Percentiles rank a stretch among this genome's conserved stretches.
phyloP scores from a whole-genome alignment of 2,888 invertebrate species.

The Nemurella pictetii region DNA sequence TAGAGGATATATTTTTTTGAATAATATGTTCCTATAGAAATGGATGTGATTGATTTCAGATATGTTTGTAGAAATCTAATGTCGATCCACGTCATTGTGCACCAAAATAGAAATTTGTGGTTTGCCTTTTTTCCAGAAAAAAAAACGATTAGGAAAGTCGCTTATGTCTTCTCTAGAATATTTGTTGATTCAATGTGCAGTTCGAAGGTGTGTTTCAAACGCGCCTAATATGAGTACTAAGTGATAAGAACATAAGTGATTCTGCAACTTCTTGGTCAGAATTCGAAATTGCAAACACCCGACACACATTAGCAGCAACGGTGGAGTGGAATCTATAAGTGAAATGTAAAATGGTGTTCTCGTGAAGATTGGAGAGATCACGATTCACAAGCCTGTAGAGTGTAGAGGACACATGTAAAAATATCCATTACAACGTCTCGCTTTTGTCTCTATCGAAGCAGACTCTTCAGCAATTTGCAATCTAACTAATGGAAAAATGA shows the following conservation, averaged over 20 bases:
- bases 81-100: too few relatives aligned
- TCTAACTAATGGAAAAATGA: too few relatives aligned
- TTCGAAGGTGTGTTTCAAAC: background rate
- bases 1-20: too few relatives aligned
- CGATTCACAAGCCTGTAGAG: too few relatives aligned
- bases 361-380: background rate
- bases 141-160: too few relatives aligned
- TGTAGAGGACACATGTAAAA: background rate
- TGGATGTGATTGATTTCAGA: too few relatives aligned
- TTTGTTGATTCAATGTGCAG: too few relatives aligned
- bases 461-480: background rate
- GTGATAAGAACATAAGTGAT: background rate
- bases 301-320: background rate
- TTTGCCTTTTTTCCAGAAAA: too few relatives aligned
- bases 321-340: background rate
- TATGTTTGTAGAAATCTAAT: too few relatives aligned
- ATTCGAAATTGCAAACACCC: background rate
- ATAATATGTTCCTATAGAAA: too few relatives aligned
- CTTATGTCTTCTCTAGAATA: too few relatives aligned
- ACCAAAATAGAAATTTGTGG: too few relatives aligned
- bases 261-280: background rate
- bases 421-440: background rate
- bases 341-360: background rate
- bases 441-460: background rate
- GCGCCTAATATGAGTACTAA: background rate